These are phyloP conservation scores for Microtus richardsoni DNA, from an alignment of 2,113 vertebrate genomes.

Conservation along the genomic window DNA sequence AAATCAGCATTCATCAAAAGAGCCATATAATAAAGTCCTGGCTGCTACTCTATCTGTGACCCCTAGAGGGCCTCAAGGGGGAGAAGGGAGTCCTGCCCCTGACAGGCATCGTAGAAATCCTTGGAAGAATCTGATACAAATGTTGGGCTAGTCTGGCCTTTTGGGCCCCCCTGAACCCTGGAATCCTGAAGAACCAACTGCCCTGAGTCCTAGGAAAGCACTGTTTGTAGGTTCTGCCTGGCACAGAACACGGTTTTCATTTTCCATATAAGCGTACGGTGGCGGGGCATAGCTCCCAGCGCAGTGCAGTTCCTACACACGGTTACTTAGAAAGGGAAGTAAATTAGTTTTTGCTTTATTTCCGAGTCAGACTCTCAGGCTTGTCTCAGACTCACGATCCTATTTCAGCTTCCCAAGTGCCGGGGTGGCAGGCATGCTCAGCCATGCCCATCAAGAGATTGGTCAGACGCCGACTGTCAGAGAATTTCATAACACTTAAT, in stretches of 20 bases:
- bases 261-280: not conserved
- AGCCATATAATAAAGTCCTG: not conserved
- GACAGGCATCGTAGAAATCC: not conserved
- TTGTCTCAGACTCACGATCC: not conserved
- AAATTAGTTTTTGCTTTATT: not conserved
- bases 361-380: not conserved
- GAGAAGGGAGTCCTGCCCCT: too few species aligned
- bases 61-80: not conserved
- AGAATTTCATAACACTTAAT: conserved; percentile 8
- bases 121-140: not conserved
- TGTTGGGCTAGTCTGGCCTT: not conserved
- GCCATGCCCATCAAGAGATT: not conserved
- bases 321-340: conserved; percentile 27
- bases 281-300: not conserved
- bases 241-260: not conserved
- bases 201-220: not conserved
- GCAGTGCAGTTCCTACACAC: not conserved
- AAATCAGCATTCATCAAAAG: not conserved
- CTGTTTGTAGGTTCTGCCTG: not conserved
- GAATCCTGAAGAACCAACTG: not conserved
- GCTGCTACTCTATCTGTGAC: not conserved
- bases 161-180: fast-evolving
- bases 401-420: not conserved
- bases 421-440: not conserved
- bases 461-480: not conserved